phyloP scores from a whole-genome alignment of 2,797 vertebrate genomes.

The Scomberomorus guttatus region DNA sequence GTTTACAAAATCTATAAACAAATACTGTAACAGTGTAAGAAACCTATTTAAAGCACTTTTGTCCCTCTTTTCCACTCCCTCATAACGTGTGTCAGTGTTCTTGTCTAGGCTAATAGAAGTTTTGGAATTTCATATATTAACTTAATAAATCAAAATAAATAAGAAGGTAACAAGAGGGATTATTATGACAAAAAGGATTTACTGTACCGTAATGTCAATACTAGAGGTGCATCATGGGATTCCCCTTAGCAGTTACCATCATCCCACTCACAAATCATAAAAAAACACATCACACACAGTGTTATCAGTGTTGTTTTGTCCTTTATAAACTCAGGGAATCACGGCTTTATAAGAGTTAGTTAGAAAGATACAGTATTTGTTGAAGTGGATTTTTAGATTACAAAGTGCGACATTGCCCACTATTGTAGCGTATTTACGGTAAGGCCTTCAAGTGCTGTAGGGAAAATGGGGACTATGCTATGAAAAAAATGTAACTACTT shows the following conservation, averaged over 20 bases:
- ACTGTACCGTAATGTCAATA: background rate
- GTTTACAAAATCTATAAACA: background rate
- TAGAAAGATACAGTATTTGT: background rate
- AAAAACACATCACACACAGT: background rate
- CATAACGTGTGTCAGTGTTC: background rate
- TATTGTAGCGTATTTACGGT: background rate
- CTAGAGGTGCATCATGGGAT: conserved; percentile 7
- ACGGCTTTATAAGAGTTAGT: background rate
- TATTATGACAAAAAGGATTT: background rate
- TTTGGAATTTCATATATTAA: background rate
- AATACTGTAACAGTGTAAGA: background rate
- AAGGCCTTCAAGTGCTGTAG: background rate
- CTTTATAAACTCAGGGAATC: background rate
- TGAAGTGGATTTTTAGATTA: background rate
- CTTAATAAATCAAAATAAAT: background rate
- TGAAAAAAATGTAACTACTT: background rate
- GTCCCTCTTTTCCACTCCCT: background rate
- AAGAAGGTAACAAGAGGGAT: background rate
- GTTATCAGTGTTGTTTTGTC: background rate
- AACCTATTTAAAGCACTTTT: background rate
- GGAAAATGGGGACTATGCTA: background rate
- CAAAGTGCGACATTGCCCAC: background rate
- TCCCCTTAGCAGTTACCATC: background rate
- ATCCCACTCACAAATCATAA: conserved; percentile 2
- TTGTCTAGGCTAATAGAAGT: background rate